Percentiles rank a stretch among this genome's conserved stretches.
Evolutionary conservation across 2,797 vertebrate genomes (phyloP).

Genomic region (Sternotherus odoratus): DNA sequence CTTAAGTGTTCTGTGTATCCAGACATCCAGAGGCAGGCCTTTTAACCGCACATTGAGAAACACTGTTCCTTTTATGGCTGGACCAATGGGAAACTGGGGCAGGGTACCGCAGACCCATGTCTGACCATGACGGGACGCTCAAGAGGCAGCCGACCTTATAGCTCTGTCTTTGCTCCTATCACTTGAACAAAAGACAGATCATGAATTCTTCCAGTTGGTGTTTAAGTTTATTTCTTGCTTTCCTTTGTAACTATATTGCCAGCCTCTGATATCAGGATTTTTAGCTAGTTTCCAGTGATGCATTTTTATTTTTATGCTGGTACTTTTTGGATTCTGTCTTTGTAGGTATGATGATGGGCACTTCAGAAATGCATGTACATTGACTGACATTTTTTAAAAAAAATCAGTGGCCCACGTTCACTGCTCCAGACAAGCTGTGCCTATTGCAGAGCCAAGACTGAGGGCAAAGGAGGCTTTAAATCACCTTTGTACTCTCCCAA

Average conservation of each 20-base stretch:
- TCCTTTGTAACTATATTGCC: not conserved
- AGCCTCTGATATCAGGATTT: not conserved
- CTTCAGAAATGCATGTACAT: not conserved
- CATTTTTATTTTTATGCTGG: not conserved
- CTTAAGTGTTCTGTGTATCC: too few species aligned
- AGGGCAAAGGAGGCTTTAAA: not conserved
- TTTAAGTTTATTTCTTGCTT: not conserved
- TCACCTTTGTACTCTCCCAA: not conserved
- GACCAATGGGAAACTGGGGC: too few species aligned
- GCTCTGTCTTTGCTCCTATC: too few species aligned
- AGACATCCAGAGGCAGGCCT: too few species aligned
- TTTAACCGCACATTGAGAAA: too few species aligned
- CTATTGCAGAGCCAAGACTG: not conserved
- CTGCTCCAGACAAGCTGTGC: not conserved
- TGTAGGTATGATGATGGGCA: not conserved
- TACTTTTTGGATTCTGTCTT: not conserved
- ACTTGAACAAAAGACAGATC: not conserved
- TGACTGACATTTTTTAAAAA: too few species aligned
- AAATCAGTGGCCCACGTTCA: not conserved
- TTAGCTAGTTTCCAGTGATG: not conserved
- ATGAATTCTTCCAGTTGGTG: not conserved
- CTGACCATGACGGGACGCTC: too few species aligned
- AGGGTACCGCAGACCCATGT: too few species aligned
- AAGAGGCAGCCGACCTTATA: too few species aligned
- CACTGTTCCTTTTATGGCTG: too few species aligned